Evolutionary conservation across 2,113 vertebrate species (phyloP), one percentile per base, ranked within the genome.

Genomic region (Actenoides hombroni): DNA sequence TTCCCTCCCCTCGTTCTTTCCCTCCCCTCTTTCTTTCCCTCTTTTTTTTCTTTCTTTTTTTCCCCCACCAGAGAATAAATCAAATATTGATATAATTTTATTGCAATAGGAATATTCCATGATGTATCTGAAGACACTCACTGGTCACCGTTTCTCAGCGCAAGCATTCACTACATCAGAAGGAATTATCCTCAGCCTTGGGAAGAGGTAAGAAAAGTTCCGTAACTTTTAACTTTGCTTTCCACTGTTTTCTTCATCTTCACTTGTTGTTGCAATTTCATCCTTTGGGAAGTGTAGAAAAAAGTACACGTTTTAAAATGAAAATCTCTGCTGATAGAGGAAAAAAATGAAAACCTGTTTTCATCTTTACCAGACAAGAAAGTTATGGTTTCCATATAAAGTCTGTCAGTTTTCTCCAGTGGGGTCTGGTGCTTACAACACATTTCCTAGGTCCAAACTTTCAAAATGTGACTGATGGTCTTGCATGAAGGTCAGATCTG

Each of bases 101-200:
- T 76, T 81, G 35, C 49, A 44, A 80, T 78, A 98, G 98, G 98
- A 68, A 91, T 67, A 75, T 98, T 95, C 60, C 98, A 96, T 70
- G 93, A 96, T 6, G 97, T 98, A 37, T 98, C 98, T 23, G 98
- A 98, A 94, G 97, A 98, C 39, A 98, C 98, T 33, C 98, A 98
- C 48, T 98, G 98, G 98, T 97, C 98, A 23, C 98, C 98, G 7
- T 98, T 98, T 92, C 98, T 98, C 48, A 98, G 90, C 14, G 86
- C 98, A 31, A 98, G 98, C 39, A 25, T 98, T 73, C 92, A 97
- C 21, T 98, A 98, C 40, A 97, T 98, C 86, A 98, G 97, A 56
- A 97, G 90, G 88, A 97, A 95, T 75, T 98, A 98, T 51, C 98
- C 98, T 14, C 96, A 95, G 19, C 98, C 98, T 74, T 98, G 98